Conservation (phyloP, 2,113 vertebrate species). For the Stomatorhinus ivindoensis region DNA sequence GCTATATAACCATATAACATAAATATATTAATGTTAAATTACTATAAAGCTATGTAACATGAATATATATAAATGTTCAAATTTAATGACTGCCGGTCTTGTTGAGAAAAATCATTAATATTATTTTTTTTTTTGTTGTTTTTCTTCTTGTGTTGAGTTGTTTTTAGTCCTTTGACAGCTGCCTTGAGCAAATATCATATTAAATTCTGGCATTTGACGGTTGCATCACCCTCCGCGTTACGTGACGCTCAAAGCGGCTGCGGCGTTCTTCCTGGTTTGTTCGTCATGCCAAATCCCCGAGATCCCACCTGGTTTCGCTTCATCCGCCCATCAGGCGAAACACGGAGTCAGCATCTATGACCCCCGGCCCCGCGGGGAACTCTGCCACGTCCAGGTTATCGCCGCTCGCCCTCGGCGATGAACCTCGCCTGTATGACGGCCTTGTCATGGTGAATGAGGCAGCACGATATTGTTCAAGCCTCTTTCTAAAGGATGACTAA, state of each 20-base stretch:
- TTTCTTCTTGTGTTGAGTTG: background rate
- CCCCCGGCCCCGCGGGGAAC: background rate
- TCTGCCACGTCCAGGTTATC: background rate
- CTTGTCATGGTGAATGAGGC: background rate
- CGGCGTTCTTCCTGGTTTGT: background rate
- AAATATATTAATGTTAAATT: background rate
- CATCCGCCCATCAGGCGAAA: background rate
- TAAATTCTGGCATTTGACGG: background rate
- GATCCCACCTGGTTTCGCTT: background rate
- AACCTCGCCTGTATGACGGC: background rate
- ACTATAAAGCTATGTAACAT: background rate
- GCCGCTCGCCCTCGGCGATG: background rate
- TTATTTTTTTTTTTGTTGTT: background rate
- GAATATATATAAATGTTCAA: background rate
- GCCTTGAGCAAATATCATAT: slow-evolving; percentile 10
- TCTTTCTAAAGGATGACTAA: background rate
- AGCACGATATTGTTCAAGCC: background rate
- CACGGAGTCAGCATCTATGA: background rate
- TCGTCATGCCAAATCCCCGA: background rate
- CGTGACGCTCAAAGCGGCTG: background rate
- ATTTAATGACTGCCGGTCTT: background rate
- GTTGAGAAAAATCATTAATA: background rate
- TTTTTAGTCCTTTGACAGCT: background rate
- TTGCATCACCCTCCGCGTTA: background rate
- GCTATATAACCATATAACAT: background rate